Conservation (phyloP, 2,888 invertebrate species). For the Himalopsyche kuldschensis region DNA sequence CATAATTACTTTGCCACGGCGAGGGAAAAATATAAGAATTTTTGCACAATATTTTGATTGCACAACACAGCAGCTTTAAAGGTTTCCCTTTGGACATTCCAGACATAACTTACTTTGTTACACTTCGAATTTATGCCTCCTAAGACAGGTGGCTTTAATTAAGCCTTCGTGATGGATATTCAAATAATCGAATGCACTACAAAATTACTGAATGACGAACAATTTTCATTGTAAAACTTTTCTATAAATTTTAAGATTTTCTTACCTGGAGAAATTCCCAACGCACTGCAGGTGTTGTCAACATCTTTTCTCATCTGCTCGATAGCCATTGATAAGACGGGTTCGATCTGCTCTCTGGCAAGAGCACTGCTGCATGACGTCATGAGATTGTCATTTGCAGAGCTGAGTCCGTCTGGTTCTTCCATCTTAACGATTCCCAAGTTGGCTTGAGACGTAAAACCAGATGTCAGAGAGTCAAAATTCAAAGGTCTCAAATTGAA, state of each 20-base stretch:
- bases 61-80: no score
- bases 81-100: no score
- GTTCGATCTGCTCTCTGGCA: constrained; percentile 77
- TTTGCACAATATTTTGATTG: no score
- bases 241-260: constrained; percentile 36
- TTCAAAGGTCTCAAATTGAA: constrained; percentile 81
- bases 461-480: constrained; percentile 60
- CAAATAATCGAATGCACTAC: no score
- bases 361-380: constrained; percentile 56
- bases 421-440: constrained; percentile 66
- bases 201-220: no score
- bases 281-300: constrained; percentile 78
- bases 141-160: no score
- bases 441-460: constrained; percentile 53
- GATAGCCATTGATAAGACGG: constrained; percentile 81
- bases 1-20: no score
- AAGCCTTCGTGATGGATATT: no score
- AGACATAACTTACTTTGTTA: no score
- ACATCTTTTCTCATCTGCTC: constrained; percentile 86
- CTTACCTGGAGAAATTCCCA: constrained; percentile 88
- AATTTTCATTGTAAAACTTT: no score
- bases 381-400: constrained; percentile 50
- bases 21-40: no score
- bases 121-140: no score
- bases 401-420: constrained; percentile 58